Evolutionary conservation across 2,888 invertebrate genomes (phyloP), one percentile per base, ranked within the genome.

Genomic region (Lithophane socia): DNA sequence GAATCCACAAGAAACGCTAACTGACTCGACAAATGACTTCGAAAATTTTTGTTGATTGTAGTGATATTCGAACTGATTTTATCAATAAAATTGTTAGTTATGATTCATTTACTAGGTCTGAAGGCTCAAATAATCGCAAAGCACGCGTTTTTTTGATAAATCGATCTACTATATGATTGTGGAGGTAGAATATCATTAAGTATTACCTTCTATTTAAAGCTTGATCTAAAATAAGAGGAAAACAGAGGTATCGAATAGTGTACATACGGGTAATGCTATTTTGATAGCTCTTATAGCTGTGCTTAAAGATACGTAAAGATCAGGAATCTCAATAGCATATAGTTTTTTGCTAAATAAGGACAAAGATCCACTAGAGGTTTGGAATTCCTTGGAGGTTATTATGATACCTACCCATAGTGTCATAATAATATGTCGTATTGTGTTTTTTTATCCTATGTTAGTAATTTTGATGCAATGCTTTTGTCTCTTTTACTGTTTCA

Each of bases 281-380:
- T 10, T 13, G 29, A 29, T 44, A 68, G 52, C 16, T 60, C 42
- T 42, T 9, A 37, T 3, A 37, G 37, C 37, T 37, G 37, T 37
- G 12, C 47, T n/a, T 56, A 58, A 56, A 10, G 42, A 49, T 79
- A 12, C 3, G n/a, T 60, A 61, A 37, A 54, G 13, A 77, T 58
- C 29, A 63, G 10, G 13, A 16, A 5, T 42, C 13, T 79, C 18
- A 13, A 24, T 18, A 63, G 47, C 37, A n/a, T 13, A 64, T 52
- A 58, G 64, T 5, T 21, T 37, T 78, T 71, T 13, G 29, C 42
- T 24, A 58, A 52, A 29, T 56, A 64, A 52, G 49, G 56, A 18
- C 37, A 61, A 37, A 67, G 54, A 44, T 37, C 3, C 60, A 44
- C 52, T 21, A 77, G 68, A 24, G 77, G 10, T 13, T 78, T 77